A percentile compares a stretch with the other conserved stretches of the same genome.
Conservation (phyloP, 2,113 vertebrate genomes). For the Coturnix japonica region DNA sequence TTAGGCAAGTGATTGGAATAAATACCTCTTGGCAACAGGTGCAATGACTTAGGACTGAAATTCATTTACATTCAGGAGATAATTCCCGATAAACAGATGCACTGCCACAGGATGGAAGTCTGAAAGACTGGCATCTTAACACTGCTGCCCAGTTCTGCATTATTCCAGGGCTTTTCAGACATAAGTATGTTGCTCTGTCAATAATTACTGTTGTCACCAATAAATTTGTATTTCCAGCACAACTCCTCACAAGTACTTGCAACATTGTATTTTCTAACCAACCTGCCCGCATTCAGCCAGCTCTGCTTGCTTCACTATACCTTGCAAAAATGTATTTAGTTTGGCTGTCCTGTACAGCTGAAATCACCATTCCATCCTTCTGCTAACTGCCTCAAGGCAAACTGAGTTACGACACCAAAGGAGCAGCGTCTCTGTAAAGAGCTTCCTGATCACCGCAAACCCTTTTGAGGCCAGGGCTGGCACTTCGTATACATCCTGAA, state of each 20-base stretch:
- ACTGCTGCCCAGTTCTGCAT: constrained; percentile 6
- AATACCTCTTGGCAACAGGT: constrained; percentile 77
- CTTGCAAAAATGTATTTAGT: constrained; percentile 43
- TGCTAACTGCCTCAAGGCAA: constrained; percentile 66
- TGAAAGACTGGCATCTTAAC: constrained; percentile 15
- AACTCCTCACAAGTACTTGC: constrained; percentile 69
- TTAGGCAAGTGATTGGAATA: constrained; percentile 74
- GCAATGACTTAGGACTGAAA: constrained; percentile 67
- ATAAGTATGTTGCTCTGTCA: constrained; percentile 66
- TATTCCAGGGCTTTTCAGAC: constrained; percentile 39
- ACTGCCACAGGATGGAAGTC: constrained; percentile 44
- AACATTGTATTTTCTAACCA: constrained; percentile 53
- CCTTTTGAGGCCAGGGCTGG: constrained; percentile 47
- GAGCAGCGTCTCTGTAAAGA: not conserved
- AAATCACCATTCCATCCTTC: constrained; percentile 16
- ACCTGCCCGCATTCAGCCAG: constrained; percentile 45
- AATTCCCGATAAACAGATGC: constrained; percentile 67
- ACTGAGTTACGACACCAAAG: constrained; percentile 8
- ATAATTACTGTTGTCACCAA: constrained; percentile 74
- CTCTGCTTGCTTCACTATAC: not conserved
- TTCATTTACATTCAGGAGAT: constrained; percentile 68
- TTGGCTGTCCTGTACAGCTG: constrained; percentile 55
- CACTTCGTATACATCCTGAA: constrained; percentile 66
- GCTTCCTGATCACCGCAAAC: constrained; percentile 39
- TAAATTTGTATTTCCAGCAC: constrained; percentile 58